Percentiles rank a stretch among this genome's conserved stretches.
These are phyloP conservation scores for Nemurella pictetii DNA, from an alignment of 2,888 invertebrate species.

Conservation along the genomic window DNA sequence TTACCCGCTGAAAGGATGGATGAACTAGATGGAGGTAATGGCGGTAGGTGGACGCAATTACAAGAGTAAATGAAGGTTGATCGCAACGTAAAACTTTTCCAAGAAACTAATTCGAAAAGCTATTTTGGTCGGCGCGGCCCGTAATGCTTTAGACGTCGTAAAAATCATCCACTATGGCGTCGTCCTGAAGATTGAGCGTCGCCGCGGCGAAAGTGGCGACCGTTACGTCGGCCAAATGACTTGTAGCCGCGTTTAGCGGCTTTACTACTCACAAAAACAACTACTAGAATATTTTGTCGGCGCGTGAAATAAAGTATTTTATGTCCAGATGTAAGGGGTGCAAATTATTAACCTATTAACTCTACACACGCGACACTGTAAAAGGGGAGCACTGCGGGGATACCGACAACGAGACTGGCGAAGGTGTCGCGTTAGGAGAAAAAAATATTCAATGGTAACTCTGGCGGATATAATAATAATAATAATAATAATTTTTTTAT, in stretches of 20 bases:
- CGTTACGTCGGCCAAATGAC: constrained; percentile 25
- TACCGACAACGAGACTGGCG: not conserved
- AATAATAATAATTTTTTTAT: too few relatives aligned
- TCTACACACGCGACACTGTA: not conserved
- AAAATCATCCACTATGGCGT: constrained; percentile 1
- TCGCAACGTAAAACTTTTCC: constrained; percentile 26
- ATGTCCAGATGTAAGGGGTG: constrained; percentile 3
- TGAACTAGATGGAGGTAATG: not conserved
- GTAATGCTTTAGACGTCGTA: constrained; percentile 26
- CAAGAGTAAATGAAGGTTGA: constrained; percentile 23
- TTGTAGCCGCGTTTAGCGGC: constrained; percentile 25
- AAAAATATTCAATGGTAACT: too few relatives aligned
- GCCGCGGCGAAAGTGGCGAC: constrained; percentile 13
- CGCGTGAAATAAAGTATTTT: constrained; percentile 16
- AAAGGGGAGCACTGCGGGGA: not conserved
- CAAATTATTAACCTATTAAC: constrained; percentile 21
- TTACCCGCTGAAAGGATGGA: constrained; percentile 2
- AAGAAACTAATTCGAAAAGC: constrained; percentile 31
- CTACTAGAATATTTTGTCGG: constrained; percentile 1
- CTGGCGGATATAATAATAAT: too few relatives aligned
- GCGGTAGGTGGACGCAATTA: constrained; percentile 30
- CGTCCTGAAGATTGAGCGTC: not conserved
- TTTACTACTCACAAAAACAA: constrained; percentile 24
- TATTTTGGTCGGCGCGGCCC: constrained; percentile 30
- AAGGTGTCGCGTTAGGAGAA: not conserved